Evolutionary conservation across 2,888 invertebrate genomes (phyloP), one percentile per base, ranked within the genome.

Genomic region (Trissonchulus sp.): DNA sequence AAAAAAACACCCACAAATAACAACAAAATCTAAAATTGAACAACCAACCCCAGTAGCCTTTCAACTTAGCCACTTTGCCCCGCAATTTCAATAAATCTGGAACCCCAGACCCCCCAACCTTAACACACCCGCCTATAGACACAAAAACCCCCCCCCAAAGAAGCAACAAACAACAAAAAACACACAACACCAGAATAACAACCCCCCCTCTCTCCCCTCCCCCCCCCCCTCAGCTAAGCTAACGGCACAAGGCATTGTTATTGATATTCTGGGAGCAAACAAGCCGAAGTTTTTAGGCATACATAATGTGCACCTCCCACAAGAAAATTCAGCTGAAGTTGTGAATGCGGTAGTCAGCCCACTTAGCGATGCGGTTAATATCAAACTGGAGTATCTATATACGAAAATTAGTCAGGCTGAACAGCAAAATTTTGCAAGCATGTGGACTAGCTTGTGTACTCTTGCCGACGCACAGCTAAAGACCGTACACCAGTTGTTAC

Each of bases 391-490:
- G 33, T 73, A 30, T 73, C 33, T 73, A 31, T 60, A 63, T 15
- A 34, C 31, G 2, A 73, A 73, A 63, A 28, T 73, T 2, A 15
- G 48, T 2, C 62, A 73, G 15, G 2, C 8, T 3, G 62, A 73
- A 30, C 2, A 2, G 2, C 3, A 35, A 8, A n/a, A 38, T n/a
- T 74, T 74, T 48, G 3, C 65, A n/a, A 36, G 2, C 18, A 2
- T 74, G 28, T 74, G 74, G 74, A 35, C 28, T n/a, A 63, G 28
- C 23, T 60, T 74, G 23, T 74, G 74, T 37, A 15, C 23, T 28
- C 36, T 60, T 28, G 74, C 74, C n/a, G 68, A 74, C 2, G 8
- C 31, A n/a, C 62, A 73, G 30, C 33, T 73, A 30, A 30, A 63
- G 1, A 23, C 62, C 3, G 62, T 73, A 23, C 31, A 60, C 34